These are phyloP conservation scores for Antedon mediterranea DNA, from an alignment of 53 echinoderm and acorn worm species.

Conservation along the genomic window DNA sequence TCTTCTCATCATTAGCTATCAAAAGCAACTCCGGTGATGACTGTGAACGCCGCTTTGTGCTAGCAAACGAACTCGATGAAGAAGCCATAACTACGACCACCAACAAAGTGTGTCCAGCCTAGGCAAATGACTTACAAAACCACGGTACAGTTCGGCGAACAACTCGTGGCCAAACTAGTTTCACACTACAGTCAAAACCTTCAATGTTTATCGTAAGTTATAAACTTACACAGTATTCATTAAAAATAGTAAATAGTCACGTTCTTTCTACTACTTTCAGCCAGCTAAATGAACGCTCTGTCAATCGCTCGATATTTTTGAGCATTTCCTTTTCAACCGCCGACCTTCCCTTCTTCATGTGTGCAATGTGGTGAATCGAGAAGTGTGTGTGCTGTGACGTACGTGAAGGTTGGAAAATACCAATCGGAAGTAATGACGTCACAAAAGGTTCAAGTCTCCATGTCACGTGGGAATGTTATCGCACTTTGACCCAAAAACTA, in stretches of 20 bases:
- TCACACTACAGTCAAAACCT: background rate
- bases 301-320: background rate
- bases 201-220: background rate
- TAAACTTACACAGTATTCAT: background rate
- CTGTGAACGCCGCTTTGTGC: slow-evolving; percentile 45
- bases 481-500: background rate
- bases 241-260: background rate
- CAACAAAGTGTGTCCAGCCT: background rate
- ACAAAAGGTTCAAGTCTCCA: slow-evolving; percentile 33
- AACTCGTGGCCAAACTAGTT: background rate
- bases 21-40: slow-evolving; percentile 55
- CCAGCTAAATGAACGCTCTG: background rate
- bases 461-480: background rate
- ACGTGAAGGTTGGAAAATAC: background rate
- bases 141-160: background rate
- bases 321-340: background rate
- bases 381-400: too few relatives aligned
- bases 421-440: slow-evolving; percentile 93
- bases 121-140: background rate
- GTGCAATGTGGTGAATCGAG: too few relatives aligned
- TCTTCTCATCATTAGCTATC: slow-evolving; percentile 2
- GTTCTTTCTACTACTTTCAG: background rate
- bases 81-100: slow-evolving; percentile 23
- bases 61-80: background rate
- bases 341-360: too few relatives aligned